Conservation (phyloP, 23 tunicate genomes). For the Halocynthia aurantium region DNA sequence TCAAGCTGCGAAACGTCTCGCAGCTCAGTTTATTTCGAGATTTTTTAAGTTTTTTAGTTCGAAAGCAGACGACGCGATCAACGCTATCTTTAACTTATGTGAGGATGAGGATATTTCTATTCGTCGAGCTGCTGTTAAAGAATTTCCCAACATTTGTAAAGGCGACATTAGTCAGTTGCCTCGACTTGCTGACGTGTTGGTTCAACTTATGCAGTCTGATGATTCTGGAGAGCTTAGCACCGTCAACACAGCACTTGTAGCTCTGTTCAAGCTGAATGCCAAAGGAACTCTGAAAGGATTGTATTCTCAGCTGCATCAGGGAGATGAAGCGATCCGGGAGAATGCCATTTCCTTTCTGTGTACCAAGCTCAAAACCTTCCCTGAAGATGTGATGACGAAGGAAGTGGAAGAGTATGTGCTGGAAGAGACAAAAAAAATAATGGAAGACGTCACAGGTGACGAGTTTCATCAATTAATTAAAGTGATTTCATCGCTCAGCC, state of each 20-base stretch:
- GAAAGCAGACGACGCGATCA: constrained; percentile 68
- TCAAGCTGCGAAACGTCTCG: constrained; percentile 66
- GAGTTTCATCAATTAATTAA: constrained; percentile 70
- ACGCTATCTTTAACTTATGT: constrained; percentile 80
- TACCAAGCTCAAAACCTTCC: constrained; percentile 42
- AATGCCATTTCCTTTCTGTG: constrained; percentile 69
- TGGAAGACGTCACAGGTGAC: constrained; percentile 89
- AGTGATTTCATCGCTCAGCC: constrained; percentile 66
- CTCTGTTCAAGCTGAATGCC: constrained; percentile 48
- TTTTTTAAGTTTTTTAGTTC: constrained; percentile 84
- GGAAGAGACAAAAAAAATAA: constrained; percentile 49
- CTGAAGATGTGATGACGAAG: constrained; percentile 59
- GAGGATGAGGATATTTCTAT: constrained; percentile 84
- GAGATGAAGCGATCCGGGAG: constrained; percentile 72
- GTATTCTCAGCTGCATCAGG: constrained; percentile 51
- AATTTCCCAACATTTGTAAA: constrained; percentile 80
- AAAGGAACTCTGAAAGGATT: constrained; percentile 79
- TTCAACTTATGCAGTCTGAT: constrained; percentile 62
- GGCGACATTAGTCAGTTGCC: constrained; percentile 39
- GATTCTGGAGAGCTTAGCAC: constrained; percentile 62
- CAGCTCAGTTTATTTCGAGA: constrained; percentile 86
- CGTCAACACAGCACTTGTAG: constrained; percentile 57
- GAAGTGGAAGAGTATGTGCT: constrained; percentile 80
- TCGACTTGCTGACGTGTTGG: constrained; percentile 70
- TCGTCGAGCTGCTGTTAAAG: constrained; percentile 83